Evolutionary conservation across 2,888 invertebrate genomes (phyloP), one percentile per base, ranked within the genome.

Genomic region (Leptinotarsa tumamoca): DNA sequence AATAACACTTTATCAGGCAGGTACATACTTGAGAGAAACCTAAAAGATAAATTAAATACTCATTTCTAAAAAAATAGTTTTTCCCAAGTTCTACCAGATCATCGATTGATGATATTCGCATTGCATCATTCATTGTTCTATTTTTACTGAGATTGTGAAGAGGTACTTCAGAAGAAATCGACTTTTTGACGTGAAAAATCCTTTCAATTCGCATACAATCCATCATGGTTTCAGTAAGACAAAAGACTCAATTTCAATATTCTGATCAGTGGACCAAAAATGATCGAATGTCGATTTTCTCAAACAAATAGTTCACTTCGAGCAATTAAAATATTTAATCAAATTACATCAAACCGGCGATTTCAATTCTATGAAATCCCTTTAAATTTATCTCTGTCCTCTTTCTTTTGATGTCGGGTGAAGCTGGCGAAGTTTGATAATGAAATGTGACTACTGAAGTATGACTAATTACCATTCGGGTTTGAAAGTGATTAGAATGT

Each of bases 381-480:
- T 71, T 77, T 75, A 73, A 79, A 79, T 79, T 75, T 70, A 77
- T 79, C 75, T 71, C 74, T 75, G 71, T 74, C 73, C 76, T 76
- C 71, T 75, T 50, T 74, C 72, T 74, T 71, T 76, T 76, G 75
- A 76, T 72, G 75, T 72, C 66, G 68, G 67, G 49, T 67, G 67
- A 70, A 73, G 72, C 69, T 72, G 72, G 58, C 72, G 74, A 73
- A 78, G 74, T 80, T 77, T 74, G 73, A 70, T 80, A 82, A 82
- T 82, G 79, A 82, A 82, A 81, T 77, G 77, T 75, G 73, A 49
- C 67, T 67, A 78, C 76, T 80, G 73, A 77, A 82, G 82, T 80
- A 78, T 79, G 67, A 72, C 67, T 82, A 80, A 81, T 81, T 80
- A 80, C 76, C n/a, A 63, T 63, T 63, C 63, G 18, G 18, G 17